Evolutionary conservation across 2,888 invertebrate genomes (phyloP).

Genomic region (Megamerina dolium): DNA sequence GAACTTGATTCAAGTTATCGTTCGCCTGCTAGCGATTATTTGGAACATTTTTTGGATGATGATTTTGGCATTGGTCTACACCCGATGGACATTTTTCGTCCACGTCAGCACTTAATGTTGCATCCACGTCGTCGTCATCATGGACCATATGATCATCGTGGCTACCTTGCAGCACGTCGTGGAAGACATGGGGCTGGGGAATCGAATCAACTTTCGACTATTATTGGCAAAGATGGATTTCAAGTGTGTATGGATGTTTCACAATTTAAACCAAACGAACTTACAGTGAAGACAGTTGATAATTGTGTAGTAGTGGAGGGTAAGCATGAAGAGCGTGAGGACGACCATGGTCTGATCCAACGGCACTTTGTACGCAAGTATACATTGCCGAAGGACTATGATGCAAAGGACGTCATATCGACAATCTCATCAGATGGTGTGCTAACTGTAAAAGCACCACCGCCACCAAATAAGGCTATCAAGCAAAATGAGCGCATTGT

Average conservation of each 20-base stretch:
- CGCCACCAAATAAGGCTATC: conserved; percentile 47
- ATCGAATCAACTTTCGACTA: conserved; percentile 26
- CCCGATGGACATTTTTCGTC: conserved; percentile 38
- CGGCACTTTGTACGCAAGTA: conserved; percentile 73
- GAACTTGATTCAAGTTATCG: conserved; percentile 19
- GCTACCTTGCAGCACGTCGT: conserved; percentile 7
- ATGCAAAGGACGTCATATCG: conserved; percentile 66
- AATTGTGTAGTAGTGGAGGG: conserved; percentile 67
- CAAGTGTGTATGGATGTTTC: conserved; percentile 70
- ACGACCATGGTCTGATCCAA: conserved; percentile 66
- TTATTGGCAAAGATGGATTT: conserved; percentile 60
- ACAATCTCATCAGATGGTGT: conserved; percentile 71
- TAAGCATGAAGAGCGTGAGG: conserved; percentile 69
- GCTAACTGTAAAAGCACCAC: conserved; percentile 65
- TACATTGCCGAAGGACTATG: conserved; percentile 67
- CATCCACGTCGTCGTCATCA: conserved; percentile 54
- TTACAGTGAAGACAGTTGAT: conserved; percentile 72
- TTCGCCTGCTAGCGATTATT: conserved; percentile 5
- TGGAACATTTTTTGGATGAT: conserved; percentile 24
- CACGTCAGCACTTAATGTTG: conserved; percentile 25
- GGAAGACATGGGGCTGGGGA: conserved; percentile 54
- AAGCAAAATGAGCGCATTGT: conserved; percentile 49
- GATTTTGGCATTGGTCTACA: conserved; percentile 38
- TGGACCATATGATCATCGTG: conserved; percentile 59
- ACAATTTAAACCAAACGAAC: conserved; percentile 73